These are phyloP conservation scores for Sylvilagus floridanus DNA, from an alignment of 2,797 vertebrate genomes.

Conservation along the genomic window DNA sequence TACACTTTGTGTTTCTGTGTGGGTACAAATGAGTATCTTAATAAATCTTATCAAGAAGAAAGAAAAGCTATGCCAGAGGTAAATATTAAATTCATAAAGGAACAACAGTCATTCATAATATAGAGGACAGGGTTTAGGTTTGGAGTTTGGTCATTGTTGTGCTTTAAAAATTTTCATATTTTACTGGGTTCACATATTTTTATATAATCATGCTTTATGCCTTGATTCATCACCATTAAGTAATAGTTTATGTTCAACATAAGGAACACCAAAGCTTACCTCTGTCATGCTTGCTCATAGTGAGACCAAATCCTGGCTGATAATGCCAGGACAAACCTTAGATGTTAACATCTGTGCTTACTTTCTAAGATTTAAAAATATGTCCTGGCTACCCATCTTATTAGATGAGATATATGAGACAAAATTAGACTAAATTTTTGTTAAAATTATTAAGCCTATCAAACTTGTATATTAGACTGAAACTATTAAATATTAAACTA, in stretches of 20 bases:
- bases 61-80: not conserved
- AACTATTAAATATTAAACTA: not conserved
- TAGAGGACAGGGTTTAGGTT: not conserved
- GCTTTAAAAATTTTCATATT: not conserved
- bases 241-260: not conserved
- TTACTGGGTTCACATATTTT: not conserved
- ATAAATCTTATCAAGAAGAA: not conserved
- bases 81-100: not conserved
- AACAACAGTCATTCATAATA: not conserved
- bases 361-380: not conserved
- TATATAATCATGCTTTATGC: not conserved
- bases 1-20: too few relatives aligned
- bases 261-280: not conserved
- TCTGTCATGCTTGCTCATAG: not conserved
- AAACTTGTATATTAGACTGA: not conserved
- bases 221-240: not conserved
- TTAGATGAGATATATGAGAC: not conserved
- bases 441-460: not conserved
- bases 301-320: not conserved
- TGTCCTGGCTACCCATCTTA: not conserved
- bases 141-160: not conserved
- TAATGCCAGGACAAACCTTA: too few relatives aligned
- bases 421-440: not conserved
- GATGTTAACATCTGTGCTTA: not conserved
- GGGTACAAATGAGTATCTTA: not conserved